Percentiles rank a stretch among this genome's conserved stretches.
Evolutionary conservation across 2,113 vertebrate species (phyloP).

Genomic region (Clupea harengus): DNA sequence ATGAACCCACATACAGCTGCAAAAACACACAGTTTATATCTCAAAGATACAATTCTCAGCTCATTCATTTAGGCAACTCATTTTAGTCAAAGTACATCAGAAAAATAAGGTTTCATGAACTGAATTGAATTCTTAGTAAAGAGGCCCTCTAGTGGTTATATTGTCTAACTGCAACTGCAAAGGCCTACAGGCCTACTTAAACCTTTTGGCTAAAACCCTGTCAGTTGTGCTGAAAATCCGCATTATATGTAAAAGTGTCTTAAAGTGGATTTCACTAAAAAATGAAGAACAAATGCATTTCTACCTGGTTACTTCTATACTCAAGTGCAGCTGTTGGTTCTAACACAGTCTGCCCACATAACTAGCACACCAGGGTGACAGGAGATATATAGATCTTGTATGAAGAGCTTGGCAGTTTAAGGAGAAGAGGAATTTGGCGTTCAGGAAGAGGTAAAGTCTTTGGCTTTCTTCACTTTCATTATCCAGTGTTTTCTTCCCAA

Average conservation of each 20-base stretch:
- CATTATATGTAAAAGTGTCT: not conserved
- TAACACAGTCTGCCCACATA: not conserved
- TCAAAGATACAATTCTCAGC: not conserved
- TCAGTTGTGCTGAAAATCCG: not conserved
- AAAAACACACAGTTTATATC: conserved; percentile 24
- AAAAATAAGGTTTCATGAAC: not conserved
- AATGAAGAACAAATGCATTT: not conserved
- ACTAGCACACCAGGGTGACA: not conserved
- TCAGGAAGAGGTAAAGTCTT: conserved; percentile 14
- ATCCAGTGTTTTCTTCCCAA: conserved; percentile 26
- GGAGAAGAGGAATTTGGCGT: conserved; percentile 20
- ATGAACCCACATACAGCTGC: not conserved
- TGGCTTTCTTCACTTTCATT: conserved; percentile 23
- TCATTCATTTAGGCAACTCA: not conserved
- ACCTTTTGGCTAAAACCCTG: not conserved
- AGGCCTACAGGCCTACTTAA: not conserved
- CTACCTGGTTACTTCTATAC: not conserved
- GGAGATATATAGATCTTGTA: not conserved
- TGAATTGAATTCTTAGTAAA: not conserved
- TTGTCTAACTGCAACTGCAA: not conserved
- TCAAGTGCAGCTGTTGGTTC: not conserved
- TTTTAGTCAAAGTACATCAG: not conserved
- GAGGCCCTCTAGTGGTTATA: conserved; percentile 9
- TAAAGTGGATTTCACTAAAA: not conserved
- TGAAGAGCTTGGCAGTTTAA: conserved; percentile 6